Evolutionary conservation across 2,888 invertebrate genomes (phyloP).

Genomic region (Thysanoteuthis rhombus): DNA sequence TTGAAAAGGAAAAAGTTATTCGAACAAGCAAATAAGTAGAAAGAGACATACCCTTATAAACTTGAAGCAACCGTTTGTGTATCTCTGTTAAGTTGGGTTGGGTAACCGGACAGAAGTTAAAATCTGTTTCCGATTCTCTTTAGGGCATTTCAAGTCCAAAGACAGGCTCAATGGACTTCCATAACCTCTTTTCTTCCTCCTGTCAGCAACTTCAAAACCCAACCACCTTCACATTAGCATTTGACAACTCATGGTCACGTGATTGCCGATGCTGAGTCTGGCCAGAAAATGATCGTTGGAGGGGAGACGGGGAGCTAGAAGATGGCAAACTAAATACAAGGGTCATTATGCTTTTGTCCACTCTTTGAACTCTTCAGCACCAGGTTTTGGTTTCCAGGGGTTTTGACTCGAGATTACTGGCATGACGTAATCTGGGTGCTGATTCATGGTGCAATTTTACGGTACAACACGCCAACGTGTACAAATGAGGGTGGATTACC

Average conservation of each 20-base stretch:
- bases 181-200: neutral
- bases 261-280: neutral
- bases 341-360: neutral
- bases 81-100: too few relatives aligned
- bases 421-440: neutral
- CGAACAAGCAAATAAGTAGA: too few relatives aligned
- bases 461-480: neutral
- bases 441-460: neutral
- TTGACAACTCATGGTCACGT: neutral
- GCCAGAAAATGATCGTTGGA: neutral
- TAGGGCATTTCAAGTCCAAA: too few relatives aligned
- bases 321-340: neutral
- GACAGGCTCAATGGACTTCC: too few relatives aligned
- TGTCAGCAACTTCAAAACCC: neutral
- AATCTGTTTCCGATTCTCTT: too few relatives aligned
- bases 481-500: neutral
- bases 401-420: neutral
- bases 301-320: fast-evolving
- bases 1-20: too few relatives aligned
- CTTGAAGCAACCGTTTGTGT: too few relatives aligned
- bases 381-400: neutral
- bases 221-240: neutral
- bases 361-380: neutral
- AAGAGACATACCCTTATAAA: too few relatives aligned
- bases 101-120: too few relatives aligned